Evolutionary conservation across 2,113 vertebrate genomes (phyloP), one percentile per base, ranked within the genome.

Genomic region (Regulus satrapa): DNA sequence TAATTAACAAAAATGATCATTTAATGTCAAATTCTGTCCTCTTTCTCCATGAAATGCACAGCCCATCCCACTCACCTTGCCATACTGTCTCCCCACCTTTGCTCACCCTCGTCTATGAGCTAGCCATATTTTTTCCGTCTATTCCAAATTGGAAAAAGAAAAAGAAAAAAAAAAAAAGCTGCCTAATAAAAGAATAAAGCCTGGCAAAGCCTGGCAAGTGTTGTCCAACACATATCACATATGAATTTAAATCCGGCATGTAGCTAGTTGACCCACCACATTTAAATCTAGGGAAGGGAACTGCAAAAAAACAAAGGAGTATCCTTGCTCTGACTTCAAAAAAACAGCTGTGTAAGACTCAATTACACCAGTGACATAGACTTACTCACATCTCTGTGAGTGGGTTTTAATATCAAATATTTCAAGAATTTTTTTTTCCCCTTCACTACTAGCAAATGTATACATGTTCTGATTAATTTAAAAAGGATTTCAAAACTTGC

Each of bases 371-470:
- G 25, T 17, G 74, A 88, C 84, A 61, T 7, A 94, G 54, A 38
- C 40, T 94, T 91, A 89, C 75, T 94, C 55, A 85, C 16, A 48
- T 77, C 26, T 61, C 17, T 69, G 3, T 61, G 24, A 40, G 51
- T 84, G 12, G 31, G 24, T 89, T 26, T 91, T 94, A 86, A 75
- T 64, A 91, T 4, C 32, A 93, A 95, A 45, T 84, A 88, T 71
- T 73, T 62, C 38, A 93, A 63, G 20, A 56, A 59, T 59, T 38
- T 45, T 29, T 78, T 80, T 85, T 76, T 2, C 4, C 3, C 3
- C 12, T 68, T n/a, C 12, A 25, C 25, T 89, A 20, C 8, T 80
- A 36, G 52, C 32, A 91, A 88, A 81, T 82, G 28, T 63, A 12
- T 86, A 49, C 25, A 31, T 79, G 34, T 71, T 34, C 58, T 88